Evolutionary conservation across 2,113 vertebrate genomes (phyloP), one percentile per base, ranked within the genome.

Genomic region (Podarcis raffonei): DNA sequence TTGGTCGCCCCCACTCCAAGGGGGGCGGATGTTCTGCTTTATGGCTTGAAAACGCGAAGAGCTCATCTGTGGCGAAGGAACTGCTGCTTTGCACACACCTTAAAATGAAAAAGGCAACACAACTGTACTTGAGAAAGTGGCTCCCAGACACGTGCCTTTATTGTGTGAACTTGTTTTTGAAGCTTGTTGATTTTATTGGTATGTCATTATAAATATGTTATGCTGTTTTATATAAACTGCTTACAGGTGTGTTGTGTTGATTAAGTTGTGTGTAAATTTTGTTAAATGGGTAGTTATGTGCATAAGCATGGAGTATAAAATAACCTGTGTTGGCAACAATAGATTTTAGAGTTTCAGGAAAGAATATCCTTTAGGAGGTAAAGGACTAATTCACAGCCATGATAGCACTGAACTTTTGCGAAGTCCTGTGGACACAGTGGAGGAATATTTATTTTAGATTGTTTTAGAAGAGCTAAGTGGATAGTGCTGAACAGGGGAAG

Each of bases 1-100:
- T 85, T 86, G 35, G 84, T 30, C 30, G 65, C 65, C 48, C 48
- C 48, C 89, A 32, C 3, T 85, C 81, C 85, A 95, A 89, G 48
- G 2, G 86, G 92, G 84, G n/a, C n/a, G 87, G 20, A 71, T 35
- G 69, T 83, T 90, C 57, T 84, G 13, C 18, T 90, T 75, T 37
- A n/a, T 48, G 5, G 0, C 13, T 37, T 78, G n/a, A 77, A 78
- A 80, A n/a, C n/a, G 5, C 66, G 1, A 20, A 62, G 5, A 23
- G 20, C 20, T 71, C 35, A 39, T 39, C 4, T 71, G 69, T n/a
- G 65, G 53, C 3, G 76, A 27, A 77, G 27, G n/a, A 32, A n/a
- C 35, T 78, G 42, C 72, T 69, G 74, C 57, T 32, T 76, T 53
- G 69, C 57, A 37, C 23, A 35, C 15, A 11, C 30, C 37, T 75